Base-by-base conservation (phyloP, 64 coral and sea anemone genomes). In the Stylophora pistillata region DNA sequence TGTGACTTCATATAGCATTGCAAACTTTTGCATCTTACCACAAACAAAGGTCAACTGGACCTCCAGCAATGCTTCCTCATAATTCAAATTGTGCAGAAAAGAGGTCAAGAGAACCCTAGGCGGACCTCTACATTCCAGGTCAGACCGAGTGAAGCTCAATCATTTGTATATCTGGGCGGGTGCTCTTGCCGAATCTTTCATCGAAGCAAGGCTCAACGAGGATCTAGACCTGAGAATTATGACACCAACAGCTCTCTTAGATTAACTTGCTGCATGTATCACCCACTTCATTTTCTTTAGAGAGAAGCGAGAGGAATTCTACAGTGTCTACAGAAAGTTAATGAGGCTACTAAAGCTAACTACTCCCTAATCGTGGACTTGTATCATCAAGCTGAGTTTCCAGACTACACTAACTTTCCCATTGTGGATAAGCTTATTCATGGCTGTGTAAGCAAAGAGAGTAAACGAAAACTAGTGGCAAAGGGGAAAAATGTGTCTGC, bases 31-130 rank as follows among this genome's bases (percentile, higher is more conserved):
- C n/a, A n/a, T n/a, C n/a, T n/a, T n/a, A n/a, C 81, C 92, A 53
- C 87, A 86, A 85, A 94, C 87, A 52, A 88, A 68, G 53, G 91
- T 93, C 77, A 86, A 93, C 77, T 93, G 91, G 86, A 88, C 86
- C 29, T 89, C 77, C 12, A 89, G 17, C 29, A 85, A 77, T 77
- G 86, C 81, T 30, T 77, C 76, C 70, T 85, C 86, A 37, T 72
- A 94, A 76, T 94, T 94, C 87, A 89, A 94, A 88, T 27, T 83
- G 9, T 93, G 86, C 86, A 57, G 41, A 56, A 94, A 89, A 54
- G 86, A 94, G 30, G 79, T 89, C 28, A 79, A 89, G 47, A 74
- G 86, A 21, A 89, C 78, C 7, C 10, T 94, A 41, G 69, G 62
- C 29, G 85, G 91, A 11, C 86, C 91, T 55, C 71, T 93, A 16